Evolutionary conservation across 2,797 vertebrate genomes (phyloP).

Genomic region (Melanogrammus aeglefinus): DNA sequence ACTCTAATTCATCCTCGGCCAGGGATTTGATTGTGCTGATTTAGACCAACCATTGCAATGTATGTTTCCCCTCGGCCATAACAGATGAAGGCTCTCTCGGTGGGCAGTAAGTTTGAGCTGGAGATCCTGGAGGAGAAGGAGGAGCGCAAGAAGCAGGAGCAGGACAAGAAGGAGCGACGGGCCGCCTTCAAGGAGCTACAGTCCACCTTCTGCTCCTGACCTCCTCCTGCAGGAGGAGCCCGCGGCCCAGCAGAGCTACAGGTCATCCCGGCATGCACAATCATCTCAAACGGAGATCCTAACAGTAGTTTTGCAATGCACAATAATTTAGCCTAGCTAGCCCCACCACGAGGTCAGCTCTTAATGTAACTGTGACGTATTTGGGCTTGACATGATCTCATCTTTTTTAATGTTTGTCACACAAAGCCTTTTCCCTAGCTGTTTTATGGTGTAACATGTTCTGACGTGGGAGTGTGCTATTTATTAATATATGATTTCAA

Average conservation of each 20-base stretch:
- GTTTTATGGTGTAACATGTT: background rate
- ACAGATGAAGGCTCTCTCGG: slow-evolving; percentile 85
- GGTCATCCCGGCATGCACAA: slow-evolving; percentile 15
- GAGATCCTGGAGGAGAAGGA: slow-evolving; percentile 93
- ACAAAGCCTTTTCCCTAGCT: background rate
- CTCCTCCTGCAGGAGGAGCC: background rate
- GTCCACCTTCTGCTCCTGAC: slow-evolving; percentile 80
- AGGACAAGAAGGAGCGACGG: slow-evolving; percentile 82
- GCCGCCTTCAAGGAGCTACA: slow-evolving; percentile 91
- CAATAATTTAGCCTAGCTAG: background rate
- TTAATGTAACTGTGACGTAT: slow-evolving; percentile 8
- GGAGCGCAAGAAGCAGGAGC: slow-evolving; percentile 82
- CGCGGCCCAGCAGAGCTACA: background rate
- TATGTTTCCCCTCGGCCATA: slow-evolving; percentile 29
- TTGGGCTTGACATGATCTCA: background rate
- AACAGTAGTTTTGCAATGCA: slow-evolving; percentile 13
- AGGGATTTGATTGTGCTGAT: background rate
- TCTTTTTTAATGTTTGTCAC: slow-evolving; percentile 1
- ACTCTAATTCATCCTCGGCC: background rate
- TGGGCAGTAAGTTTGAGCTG: slow-evolving; percentile 88
- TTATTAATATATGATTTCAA: background rate
- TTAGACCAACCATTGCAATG: background rate
- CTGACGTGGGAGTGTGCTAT: background rate
- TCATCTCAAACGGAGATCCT: slow-evolving; percentile 18
- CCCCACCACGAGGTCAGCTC: background rate